A percentile compares a stretch with the other conserved stretches of the same genome.
phyloP scores from a whole-genome alignment of 2,113 vertebrate genomes.

The Speoplatyrhinus poulsoni region DNA sequence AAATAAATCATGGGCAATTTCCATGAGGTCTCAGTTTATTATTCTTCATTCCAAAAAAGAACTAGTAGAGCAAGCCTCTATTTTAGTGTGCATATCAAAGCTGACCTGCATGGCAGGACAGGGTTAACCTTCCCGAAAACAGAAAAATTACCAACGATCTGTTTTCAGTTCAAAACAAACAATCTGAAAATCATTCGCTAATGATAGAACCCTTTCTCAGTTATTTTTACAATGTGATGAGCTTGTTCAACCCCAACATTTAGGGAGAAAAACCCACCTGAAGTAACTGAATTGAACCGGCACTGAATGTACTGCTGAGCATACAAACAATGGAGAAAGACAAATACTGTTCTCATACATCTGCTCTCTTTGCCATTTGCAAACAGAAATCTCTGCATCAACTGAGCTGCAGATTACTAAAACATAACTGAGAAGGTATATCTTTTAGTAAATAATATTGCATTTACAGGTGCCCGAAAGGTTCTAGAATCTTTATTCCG shows the following conservation, averaged over 20 bases:
- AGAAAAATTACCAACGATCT: slow-evolving; percentile 38
- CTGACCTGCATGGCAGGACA: slow-evolving; percentile 75
- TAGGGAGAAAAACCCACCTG: background rate
- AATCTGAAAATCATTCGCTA: background rate
- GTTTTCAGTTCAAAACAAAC: slow-evolving; percentile 45
- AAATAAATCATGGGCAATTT: slow-evolving; percentile 72
- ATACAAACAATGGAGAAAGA: slow-evolving; percentile 39
- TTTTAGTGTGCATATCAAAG: slow-evolving; percentile 69
- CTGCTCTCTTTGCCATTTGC: slow-evolving; percentile 24
- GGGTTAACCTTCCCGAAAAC: slow-evolving; percentile 57
- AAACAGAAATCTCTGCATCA: slow-evolving; percentile 23
- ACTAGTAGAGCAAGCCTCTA: slow-evolving; percentile 54
- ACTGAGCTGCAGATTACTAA: slow-evolving; percentile 22
- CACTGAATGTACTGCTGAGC: slow-evolving; percentile 33
- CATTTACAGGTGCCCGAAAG: slow-evolving; percentile 20
- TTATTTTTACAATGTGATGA: too few species aligned
- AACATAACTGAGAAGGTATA: slow-evolving; percentile 40
- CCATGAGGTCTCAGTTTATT: slow-evolving; percentile 68
- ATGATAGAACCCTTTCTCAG: too few species aligned
- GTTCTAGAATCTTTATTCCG: slow-evolving; percentile 24
- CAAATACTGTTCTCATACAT: slow-evolving; percentile 24
- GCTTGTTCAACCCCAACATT: background rate
- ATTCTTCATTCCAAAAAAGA: slow-evolving; percentile 61
- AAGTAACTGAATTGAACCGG: slow-evolving; percentile 44
- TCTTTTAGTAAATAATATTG: slow-evolving; percentile 55